Base-by-base conservation (phyloP, 2,888 invertebrate genomes). In the Drosophila robusta region DNA sequence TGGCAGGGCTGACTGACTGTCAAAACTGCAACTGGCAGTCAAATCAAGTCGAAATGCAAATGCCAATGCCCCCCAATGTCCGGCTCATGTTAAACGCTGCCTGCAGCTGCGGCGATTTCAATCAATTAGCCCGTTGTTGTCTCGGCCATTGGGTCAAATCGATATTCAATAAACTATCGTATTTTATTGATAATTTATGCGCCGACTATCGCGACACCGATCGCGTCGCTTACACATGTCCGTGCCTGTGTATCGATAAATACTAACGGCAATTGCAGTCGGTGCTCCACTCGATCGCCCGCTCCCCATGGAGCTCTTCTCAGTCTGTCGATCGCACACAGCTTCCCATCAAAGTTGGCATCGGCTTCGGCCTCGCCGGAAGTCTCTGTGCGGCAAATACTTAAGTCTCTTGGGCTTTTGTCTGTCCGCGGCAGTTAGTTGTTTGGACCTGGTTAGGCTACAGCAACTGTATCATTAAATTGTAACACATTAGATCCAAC, bases 111-210 rank as follows among this genome's bases (percentile, higher is more conserved):
- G 50, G 62, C 68, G 74, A 85, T 80, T 80, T 54, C 75, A 82
- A 86, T 88, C 86, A 81, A 75, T 78, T 78, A 82, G 82, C 47
- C 45, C 9, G 39, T 41, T 49, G 42, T 29, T 58, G 36, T 54
- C 41, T 47, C 47, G 75, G 80, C 75, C 86, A 75, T 64, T 88
- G 78, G 83, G 88, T 87, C 88, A 83, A 81, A 42, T 75, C 81
- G 51, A 64, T 63, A 72, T 66, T 87, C 80, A 62, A 70, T 82
- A 70, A 71, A 70, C 64, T 75, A 69, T 75, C 64, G 60, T 62
- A 83, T 80, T 83, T 83, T 83, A 78, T 86, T 78, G 83, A 86
- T 86, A 78, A 83, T 80, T 82, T 83, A 83, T 82, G 83, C 83
- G 67, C 61, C 50, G 88, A 70, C 80, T 76, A 70, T 79, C 79